A percentile compares a stretch with the other conserved stretches of the same genome.
Evolutionary conservation across 2,113 vertebrate genomes (phyloP).

Genomic region (Tenrec ecaudatus): DNA sequence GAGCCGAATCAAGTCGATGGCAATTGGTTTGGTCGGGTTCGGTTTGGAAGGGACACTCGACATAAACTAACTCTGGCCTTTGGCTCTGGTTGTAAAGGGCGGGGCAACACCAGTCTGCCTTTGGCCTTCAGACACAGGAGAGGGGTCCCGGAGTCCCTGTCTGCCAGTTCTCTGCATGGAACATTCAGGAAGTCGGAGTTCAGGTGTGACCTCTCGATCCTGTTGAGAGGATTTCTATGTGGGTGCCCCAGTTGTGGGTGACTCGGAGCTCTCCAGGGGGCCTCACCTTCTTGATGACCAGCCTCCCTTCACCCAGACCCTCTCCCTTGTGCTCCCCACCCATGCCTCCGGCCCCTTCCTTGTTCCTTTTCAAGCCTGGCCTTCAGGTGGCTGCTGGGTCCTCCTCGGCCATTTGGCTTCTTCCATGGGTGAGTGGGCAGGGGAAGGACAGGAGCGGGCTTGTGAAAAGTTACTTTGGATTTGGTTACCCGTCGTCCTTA

Average conservation of each 20-base stretch:
- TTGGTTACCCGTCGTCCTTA: not conserved
- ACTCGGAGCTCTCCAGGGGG: not conserved
- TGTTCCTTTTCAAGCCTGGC: not conserved
- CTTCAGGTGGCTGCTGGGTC: not conserved
- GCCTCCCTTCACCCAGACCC: not conserved
- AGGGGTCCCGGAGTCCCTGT: not conserved
- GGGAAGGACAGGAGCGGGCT: not conserved
- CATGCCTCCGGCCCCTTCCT: not conserved
- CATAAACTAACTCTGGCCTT: not conserved
- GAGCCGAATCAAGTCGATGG: no score
- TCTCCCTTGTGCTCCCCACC: not conserved
- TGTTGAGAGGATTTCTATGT: not conserved
- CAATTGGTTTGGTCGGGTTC: no score
- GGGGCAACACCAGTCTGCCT: not conserved
- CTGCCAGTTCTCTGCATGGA: not conserved
- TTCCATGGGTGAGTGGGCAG: not conserved
- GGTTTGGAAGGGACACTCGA: not conserved
- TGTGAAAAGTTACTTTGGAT: not conserved
- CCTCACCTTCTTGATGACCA: not conserved
- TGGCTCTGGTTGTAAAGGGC: not conserved
- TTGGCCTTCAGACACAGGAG: not conserved
- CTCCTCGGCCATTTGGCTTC: not conserved
- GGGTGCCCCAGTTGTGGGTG: not conserved
- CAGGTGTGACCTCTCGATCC: not conserved
- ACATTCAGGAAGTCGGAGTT: not conserved